Conservation (phyloP, 2,888 invertebrate genomes). For the Drosophila planitibia region DNA sequence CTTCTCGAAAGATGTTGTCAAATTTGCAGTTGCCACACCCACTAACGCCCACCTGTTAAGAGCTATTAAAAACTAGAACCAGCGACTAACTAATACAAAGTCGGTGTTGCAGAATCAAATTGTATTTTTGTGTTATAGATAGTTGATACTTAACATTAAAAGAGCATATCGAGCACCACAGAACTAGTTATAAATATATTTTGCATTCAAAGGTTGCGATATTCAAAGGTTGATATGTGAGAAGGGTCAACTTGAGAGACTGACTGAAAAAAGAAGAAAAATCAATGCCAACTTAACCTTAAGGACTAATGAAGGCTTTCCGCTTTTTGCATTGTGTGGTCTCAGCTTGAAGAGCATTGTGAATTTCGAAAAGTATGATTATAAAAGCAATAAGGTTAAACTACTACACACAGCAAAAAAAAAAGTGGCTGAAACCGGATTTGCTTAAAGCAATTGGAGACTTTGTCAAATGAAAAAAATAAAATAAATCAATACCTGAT, state of each 20-base stretch:
- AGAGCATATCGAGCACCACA: background rate
- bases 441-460: background rate
- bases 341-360: background rate
- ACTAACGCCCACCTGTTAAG: conserved; percentile 9
- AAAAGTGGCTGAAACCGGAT: background rate
- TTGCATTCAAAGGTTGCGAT: conserved; percentile 1
- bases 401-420: background rate
- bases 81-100: background rate
- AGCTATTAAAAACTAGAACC: background rate
- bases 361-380: background rate
- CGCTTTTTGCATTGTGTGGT: background rate
- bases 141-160: background rate
- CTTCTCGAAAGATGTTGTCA: background rate
- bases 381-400: conserved; percentile 1
- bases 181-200: background rate
- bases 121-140: background rate
- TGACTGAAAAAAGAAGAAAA: conserved; percentile 23
- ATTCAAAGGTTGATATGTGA: conserved; percentile 9
- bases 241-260: conserved; percentile 17
- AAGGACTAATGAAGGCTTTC: conserved; percentile 32
- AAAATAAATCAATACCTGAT: background rate
- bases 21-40: background rate
- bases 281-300: conserved; percentile 34
- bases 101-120: background rate
- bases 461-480: background rate